Percentiles rank a stretch among this genome's conserved stretches.
phyloP scores from a whole-genome alignment of 2,113 vertebrate genomes.

The Hippocampus barbouri region DNA sequence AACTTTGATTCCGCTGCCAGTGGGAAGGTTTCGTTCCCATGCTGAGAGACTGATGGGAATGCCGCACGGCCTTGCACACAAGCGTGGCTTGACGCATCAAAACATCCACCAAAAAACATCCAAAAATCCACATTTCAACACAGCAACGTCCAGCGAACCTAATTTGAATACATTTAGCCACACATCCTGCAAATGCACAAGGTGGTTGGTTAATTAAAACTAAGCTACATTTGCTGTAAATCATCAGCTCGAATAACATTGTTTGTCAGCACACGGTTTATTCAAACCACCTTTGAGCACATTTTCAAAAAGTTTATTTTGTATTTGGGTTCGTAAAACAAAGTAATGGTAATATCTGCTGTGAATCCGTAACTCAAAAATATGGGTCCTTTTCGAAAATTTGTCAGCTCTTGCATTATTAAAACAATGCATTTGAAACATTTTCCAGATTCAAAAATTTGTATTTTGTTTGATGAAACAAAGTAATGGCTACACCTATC shows the following conservation, averaged over 20 bases:
- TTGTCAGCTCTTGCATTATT: neutral
- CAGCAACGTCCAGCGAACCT: neutral
- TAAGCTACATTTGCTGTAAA: neutral
- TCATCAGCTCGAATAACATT: neutral
- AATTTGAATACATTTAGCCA: neutral
- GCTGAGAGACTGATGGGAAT: conserved; percentile 68
- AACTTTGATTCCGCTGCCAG: conserved; percentile 61
- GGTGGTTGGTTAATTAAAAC: neutral
- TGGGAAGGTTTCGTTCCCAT: conserved; percentile 49
- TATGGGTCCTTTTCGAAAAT: neutral
- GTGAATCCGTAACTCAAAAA: neutral
- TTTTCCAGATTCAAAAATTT: no score
- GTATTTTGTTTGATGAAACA: no score
- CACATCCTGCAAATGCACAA: neutral
- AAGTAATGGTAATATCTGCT: neutral
- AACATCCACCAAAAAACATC: conserved; percentile 21
- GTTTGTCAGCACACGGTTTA: neutral
- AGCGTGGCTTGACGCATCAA: conserved; percentile 34
- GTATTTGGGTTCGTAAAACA: neutral
- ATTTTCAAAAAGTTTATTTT: neutral
- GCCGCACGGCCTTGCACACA: conserved; percentile 55
- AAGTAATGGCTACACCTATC: neutral
- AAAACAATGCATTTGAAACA: no score
- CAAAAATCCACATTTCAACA: conserved; percentile 21
- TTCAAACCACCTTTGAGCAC: no score